Evolutionary conservation across 2,113 vertebrate genomes (phyloP), one percentile per base, ranked within the genome.

Genomic region (Pterocles orientalis): DNA sequence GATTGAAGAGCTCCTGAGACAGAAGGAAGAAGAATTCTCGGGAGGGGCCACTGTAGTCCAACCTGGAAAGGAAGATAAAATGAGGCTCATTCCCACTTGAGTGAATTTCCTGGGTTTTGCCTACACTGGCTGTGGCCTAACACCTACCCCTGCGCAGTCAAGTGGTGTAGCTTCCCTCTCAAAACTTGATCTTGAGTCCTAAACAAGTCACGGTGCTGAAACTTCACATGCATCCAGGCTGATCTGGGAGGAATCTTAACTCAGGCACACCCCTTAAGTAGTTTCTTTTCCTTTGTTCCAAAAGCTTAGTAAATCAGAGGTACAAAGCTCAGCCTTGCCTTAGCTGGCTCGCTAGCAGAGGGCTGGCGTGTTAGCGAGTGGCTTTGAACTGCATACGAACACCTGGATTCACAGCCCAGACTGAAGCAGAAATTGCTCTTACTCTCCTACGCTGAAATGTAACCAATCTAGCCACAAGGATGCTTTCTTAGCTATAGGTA

Each of bases 1-100:
- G 99, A 93, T 99, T 99, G 97, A 99, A 99, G 80, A 99, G 97
- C 98, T 99, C 99, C 98, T 99, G 99, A 96, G 99, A 99, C 94
- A 99, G 96, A 91, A 99, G 98, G 97, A 99, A 99, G 98, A 99
- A 99, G 98, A 99, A 99, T 96, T 99, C 99, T 96, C 99, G 97
- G 66, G 99, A 99, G 4, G 99, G 99, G 3, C 99, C 99, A 9
- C 99, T 99, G 98, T 99, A 99, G 95, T 99, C 99, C 93, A 99
- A 93, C 47, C 99, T 99, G 94, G 18, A 97, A 96, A 97, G 68
- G 79, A 97, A 92, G 50, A 89, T 4, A 91, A 91, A 61, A 91
- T 66, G 54, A 95, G 82, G 19, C 7, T 95, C 45, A 45, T 87
- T 91, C 70, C 9, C 4, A 57, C 56, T 65, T 41, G 6, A 82